Base-by-base conservation (phyloP, 2,888 invertebrate genomes). In the Mechanitis messenoides region DNA sequence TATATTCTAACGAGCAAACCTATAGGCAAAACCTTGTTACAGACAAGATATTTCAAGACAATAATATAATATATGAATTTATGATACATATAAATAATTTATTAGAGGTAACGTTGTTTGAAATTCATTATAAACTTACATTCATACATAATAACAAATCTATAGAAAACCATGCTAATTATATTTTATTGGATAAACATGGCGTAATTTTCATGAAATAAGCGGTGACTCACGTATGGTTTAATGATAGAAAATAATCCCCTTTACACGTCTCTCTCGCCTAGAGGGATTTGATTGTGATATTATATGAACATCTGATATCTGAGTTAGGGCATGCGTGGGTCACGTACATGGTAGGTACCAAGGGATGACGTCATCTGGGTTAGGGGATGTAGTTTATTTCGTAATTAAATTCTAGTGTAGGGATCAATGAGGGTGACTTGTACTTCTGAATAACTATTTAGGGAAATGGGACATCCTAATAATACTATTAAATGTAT, bases 241-340 rank as follows among this genome's bases (percentile, higher is more conserved):
- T 60, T 73, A 75, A 74, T 74, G 67, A 66, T 71, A 69, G 71
- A 72, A 77, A 75, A 50, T 50, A 50, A 77, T 76, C 74, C 72
- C 69, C 63, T 68, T 69, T 72, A 71, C 67, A 69, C 70, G 71
- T 62, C 62, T 72, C 69, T 70, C 69, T 70, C 66, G 68, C 64
- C 66, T 61, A 63, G 65, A 47, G 69, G 67, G 63, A 70, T 72
- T 70, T 70, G 67, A 67, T 71, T 71, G 62, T 67, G 64, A 64
- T 67, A 68, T 72, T 72, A 73, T 73, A 71, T 72, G 71, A 72
- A 66, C 69, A 68, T 72, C 62, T 68, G 68, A 72, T 72, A 71
- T 71, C 63, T 60, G 65, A 65, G 67, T 63, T 69, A 68, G 66
- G 70, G 69, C 66, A 71, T 69, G 69, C 69, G 59, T 57, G 50